These are phyloP conservation scores for Xiphias gladius DNA, from an alignment of 2,113 vertebrate species.

Conservation along the genomic window DNA sequence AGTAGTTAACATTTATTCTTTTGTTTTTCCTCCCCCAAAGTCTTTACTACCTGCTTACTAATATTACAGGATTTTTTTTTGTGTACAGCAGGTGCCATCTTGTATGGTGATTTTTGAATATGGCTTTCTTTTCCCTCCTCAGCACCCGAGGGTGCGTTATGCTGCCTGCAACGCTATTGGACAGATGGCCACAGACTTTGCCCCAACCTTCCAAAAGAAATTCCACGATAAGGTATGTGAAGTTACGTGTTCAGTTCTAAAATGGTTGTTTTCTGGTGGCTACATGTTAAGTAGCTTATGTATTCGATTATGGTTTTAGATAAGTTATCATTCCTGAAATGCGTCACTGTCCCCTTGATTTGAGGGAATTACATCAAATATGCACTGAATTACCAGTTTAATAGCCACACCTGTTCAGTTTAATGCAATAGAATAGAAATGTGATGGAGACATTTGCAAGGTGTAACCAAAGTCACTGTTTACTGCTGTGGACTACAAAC, in stretches of 20 bases:
- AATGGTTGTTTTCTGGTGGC: not conserved
- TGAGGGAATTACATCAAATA: too few species aligned
- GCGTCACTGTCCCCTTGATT: too few species aligned
- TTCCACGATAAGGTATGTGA: constrained; percentile 94
- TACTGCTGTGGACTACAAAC: too few species aligned
- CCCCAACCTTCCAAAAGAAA: constrained; percentile 98
- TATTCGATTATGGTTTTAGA: not conserved
- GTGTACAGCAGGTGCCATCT: not conserved
- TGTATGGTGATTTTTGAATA: not conserved
- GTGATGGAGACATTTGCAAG: too few species aligned
- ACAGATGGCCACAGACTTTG: constrained; percentile 99
- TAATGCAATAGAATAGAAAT: not conserved
- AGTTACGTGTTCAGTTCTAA: too few species aligned
- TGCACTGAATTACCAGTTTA: too few species aligned
- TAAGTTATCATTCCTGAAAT: too few species aligned
- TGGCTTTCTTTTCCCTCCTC: constrained; percentile 45
- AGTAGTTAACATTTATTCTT: too few species aligned
- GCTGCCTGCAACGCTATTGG: constrained; percentile 98
- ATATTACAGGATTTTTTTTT: not conserved
- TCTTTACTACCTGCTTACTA: not conserved
- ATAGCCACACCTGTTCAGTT: not conserved
- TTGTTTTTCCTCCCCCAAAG: too few species aligned
- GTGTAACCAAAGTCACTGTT: too few species aligned
- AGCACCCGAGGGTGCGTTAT: constrained; percentile 97
- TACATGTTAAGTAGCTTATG: not conserved